Conservation (phyloP, 2,797 vertebrate species). For the Muraenolepis orangiensis region DNA sequence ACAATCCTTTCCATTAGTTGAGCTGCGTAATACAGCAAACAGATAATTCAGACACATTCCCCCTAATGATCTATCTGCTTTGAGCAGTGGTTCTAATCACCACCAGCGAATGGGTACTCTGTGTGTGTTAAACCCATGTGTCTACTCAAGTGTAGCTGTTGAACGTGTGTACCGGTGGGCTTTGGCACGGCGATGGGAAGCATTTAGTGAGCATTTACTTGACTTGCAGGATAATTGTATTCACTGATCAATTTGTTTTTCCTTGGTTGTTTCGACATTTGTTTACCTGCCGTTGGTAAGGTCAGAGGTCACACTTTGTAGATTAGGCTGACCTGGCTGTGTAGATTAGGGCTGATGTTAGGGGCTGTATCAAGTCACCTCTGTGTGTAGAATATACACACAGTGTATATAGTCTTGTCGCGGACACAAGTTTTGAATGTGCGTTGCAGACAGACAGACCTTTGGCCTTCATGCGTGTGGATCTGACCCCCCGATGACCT, state of each 20-base stretch:
- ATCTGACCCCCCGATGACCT: conserved; percentile 66
- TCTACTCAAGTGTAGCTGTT: conserved; percentile 36
- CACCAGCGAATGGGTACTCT: conserved; percentile 47
- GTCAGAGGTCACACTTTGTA: conserved; percentile 34
- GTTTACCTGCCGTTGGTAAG: conserved; percentile 26
- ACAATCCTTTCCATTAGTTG: conserved; percentile 42
- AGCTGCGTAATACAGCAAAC: conserved; percentile 45
- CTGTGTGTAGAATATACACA: conserved; percentile 33
- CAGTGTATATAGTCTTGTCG: no score
- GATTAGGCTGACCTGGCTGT: conserved; percentile 29
- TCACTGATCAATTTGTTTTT: neutral
- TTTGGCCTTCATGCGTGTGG: conserved; percentile 56
- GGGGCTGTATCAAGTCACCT: neutral
- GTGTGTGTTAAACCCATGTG: conserved; percentile 53
- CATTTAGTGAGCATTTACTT: neutral
- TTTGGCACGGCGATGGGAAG: neutral
- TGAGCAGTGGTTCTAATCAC: conserved; percentile 57
- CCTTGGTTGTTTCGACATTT: neutral
- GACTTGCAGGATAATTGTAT: conserved; percentile 15
- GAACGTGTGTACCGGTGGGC: conserved; percentile 41
- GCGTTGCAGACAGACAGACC: conserved; percentile 50
- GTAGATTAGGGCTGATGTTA: conserved; percentile 38
- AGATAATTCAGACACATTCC: conserved; percentile 51
- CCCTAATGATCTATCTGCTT: conserved; percentile 53
- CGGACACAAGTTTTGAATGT: neutral